These are phyloP conservation scores for Pachypeltis micranthus DNA, from an alignment of 1,140 invertebrate species.

Conservation along the genomic window DNA sequence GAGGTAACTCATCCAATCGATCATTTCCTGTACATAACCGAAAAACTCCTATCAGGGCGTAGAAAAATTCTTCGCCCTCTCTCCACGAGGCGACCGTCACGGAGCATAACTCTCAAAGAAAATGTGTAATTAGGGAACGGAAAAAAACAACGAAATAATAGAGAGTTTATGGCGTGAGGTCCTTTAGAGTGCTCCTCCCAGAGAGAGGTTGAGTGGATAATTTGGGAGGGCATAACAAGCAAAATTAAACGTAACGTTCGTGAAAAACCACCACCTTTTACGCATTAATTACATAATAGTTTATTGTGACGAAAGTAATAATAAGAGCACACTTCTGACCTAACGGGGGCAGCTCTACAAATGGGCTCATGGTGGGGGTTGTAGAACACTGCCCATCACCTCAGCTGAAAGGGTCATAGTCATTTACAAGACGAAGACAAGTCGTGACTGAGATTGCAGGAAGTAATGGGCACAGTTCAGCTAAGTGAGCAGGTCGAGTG, in stretches of 20 bases:
- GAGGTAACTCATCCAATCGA: slow-evolving; percentile 92
- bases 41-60: slow-evolving; percentile 78
- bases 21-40: slow-evolving; percentile 92
- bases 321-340: no score
- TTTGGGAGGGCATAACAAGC: not conserved
- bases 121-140: not conserved
- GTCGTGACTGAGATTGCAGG: no score
- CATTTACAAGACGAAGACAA: no score
- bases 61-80: slow-evolving; percentile 39
- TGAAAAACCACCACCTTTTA: slow-evolving; percentile 22
- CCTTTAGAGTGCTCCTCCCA: not conserved
- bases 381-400: no score
- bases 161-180: not conserved
- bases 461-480: no score
- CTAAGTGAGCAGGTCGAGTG: no score
- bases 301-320: no score
- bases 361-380: no score
- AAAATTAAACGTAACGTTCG: not conserved
- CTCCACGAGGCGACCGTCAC: not conserved
- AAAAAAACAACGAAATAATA: slow-evolving; percentile 3
- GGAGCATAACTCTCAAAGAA: not conserved
- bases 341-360: no score
- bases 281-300: no score
- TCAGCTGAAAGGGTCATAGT: no score
- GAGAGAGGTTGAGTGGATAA: not conserved